Percentiles rank a stretch among this genome's conserved stretches.
Evolutionary conservation across 2,797 vertebrate genomes (phyloP).

Genomic region (Vireo griseus): DNA sequence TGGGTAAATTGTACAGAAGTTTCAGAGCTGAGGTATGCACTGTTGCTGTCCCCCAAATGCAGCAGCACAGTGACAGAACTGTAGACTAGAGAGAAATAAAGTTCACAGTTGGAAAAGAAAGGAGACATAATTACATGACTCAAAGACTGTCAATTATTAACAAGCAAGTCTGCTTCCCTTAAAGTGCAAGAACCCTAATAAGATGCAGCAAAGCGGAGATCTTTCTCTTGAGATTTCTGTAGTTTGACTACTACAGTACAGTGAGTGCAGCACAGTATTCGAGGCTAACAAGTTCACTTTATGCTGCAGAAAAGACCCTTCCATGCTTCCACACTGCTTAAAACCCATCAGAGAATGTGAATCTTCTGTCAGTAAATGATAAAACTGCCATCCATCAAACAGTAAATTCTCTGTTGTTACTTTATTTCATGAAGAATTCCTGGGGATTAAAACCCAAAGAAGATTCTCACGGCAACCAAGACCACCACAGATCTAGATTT

Average conservation of each 20-base stretch:
- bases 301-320: background rate
- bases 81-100: background rate
- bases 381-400: constrained; percentile 37
- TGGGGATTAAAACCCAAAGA: constrained; percentile 19
- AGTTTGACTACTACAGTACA: background rate
- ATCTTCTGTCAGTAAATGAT: constrained; percentile 22
- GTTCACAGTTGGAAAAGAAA: background rate
- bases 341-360: constrained; percentile 4
- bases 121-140: background rate
- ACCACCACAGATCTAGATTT: constrained; percentile 37
- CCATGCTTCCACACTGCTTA: background rate
- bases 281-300: constrained; percentile 3
- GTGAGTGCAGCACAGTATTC: background rate
- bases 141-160: background rate
- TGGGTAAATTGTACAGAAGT: background rate
- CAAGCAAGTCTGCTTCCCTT: background rate
- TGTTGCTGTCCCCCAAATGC: background rate
- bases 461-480: constrained; percentile 6
- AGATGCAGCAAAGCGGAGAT: background rate
- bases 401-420: background rate
- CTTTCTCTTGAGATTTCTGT: background rate
- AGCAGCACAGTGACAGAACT: background rate
- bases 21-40: background rate
- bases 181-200: background rate
- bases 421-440: constrained; percentile 28